Evolutionary conservation across 1,140 invertebrate species (phyloP), one percentile per base, ranked within the genome.

Genomic region (Babylonia areolata): DNA sequence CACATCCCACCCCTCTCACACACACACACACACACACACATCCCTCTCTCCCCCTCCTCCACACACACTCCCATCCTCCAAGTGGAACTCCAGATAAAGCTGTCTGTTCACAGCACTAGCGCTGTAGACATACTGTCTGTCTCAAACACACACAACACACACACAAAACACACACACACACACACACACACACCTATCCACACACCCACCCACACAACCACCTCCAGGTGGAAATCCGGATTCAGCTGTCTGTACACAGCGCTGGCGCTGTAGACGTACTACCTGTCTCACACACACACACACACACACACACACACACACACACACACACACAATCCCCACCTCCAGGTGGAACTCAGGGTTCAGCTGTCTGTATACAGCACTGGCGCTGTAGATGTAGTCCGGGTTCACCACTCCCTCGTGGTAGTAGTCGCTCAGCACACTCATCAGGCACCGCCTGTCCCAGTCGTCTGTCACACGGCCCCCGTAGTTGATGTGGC

Each of bases 381-480:
- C 92, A 0, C 92, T 93, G 73, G 89, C 85, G 17, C 92, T 93
- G 88, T 92, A 95, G 15, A 84, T 75, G 89, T 92, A 90, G 20
- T 92, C 89, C 11, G 92, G 90, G 75, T 88, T 84, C 0, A 94
- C 85, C 12, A 93, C 91, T 11, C 91, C 89, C 0, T 87, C 71
- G 23, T 81, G 73, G 89, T 95, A 95, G 90, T 94, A 95, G 84
- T 94, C 94, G 6, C 87, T 78, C 0, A 95, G 91, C 80, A 95
- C 90, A 84, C 89, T 95, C 93, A 94, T 95, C 83, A 95, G 90
- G 80, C 93, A 94, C 2, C 94, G 88, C 81, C 94, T 87, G 86
- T 95, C 94, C 93, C 92, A 93, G 88, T 95, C 94, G 85, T 95
- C 94, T n/a, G 94, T 95, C 15, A 95, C 94, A 85, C 94, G 92